Base-by-base conservation (phyloP, 2,888 invertebrate species). In the Dascillus cervinus region DNA sequence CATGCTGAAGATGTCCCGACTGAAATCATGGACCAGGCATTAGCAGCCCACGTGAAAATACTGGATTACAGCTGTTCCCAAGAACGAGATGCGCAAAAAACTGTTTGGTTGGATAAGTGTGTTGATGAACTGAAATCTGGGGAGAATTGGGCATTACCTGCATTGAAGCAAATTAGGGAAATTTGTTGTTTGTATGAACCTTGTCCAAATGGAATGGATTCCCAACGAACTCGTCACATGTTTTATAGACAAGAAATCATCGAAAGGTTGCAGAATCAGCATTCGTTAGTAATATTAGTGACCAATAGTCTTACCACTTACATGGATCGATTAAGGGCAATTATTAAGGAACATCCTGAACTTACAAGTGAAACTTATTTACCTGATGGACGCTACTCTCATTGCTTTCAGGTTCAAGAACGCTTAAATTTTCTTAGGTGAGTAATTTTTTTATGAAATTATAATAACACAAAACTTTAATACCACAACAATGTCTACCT, bases 21-120 rank as follows among this genome's bases (percentile, higher is more conserved):
- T 2, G 96, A 97, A 66, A 95, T 95, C 40, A 87, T 96, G 77
- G 96, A 97, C 64, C 94, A 95, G 60, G 95, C 96, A 2, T 68
- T 97, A 46, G 81, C 82, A 17, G 92, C 95, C 41, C 91, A 96
- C 58, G 89, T 95, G 8, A 96, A 96, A 73, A 96, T 97, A 58
- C 72, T 97, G 43, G 96, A 96, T 69, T 96, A 94, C 62, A 94
- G 92, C 59, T 96, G 95, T 68, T 92, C 94, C 31, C 94, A 94
- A 72, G 92, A 96, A 60, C 77, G 95, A 49, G 95, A 96, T 65
- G 84, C 89, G 6, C 95, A 95, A 65, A 96, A 96, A 67, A 87
- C 90, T 8, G 79, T 86, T 39, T 96, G 95, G 95, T 70, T 96
- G 39, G 88, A 92, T 57, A 89, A 89, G 67, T 77, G 95, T 61